phyloP scores from a whole-genome alignment of 1,140 invertebrate species.

The Neomicropteryx cornuta region DNA sequence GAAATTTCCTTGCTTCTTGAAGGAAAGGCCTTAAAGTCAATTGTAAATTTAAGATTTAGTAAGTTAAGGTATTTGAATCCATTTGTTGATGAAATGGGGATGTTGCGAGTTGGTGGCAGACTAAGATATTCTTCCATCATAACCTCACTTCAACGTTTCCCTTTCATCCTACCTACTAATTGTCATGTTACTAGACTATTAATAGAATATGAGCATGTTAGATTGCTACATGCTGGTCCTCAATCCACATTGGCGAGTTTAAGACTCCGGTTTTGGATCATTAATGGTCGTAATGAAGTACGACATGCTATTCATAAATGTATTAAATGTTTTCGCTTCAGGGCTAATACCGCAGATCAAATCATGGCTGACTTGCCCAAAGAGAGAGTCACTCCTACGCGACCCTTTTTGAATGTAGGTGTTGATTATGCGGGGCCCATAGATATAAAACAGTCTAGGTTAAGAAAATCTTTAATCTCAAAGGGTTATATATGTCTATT shows the following conservation, averaged over 20 bases:
- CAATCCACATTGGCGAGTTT: constrained; percentile 14
- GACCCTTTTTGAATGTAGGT: constrained; percentile 13
- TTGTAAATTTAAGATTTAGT: not conserved
- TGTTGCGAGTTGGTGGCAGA: constrained; percentile 23
- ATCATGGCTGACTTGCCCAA: constrained; percentile 16
- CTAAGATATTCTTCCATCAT: constrained; percentile 13
- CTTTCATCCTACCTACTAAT: constrained; percentile 16
- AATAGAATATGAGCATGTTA: constrained; percentile 15
- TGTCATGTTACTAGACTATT: constrained; percentile 15
- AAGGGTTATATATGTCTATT: constrained; percentile 14
- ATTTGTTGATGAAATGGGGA: constrained; percentile 22
- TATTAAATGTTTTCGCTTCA: constrained; percentile 13
- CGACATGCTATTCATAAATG: constrained; percentile 12
- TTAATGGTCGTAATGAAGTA: constrained; percentile 12
- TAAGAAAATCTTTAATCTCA: constrained; percentile 1
- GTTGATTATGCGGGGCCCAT: constrained; percentile 19
- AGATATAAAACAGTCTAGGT: constrained; percentile 10
- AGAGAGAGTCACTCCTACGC: constrained; percentile 7
- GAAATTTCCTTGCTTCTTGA: not conserved
- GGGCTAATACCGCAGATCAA: constrained; percentile 4
- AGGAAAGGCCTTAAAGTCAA: not conserved
- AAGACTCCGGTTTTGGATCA: constrained; percentile 15
- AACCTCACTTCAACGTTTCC: constrained; percentile 16
- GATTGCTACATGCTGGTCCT: constrained; percentile 16
- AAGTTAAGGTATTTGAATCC: constrained; percentile 15